phyloP scores from a whole-genome alignment of 92 coral and sea anemone genomes.

The Hydrozoanthus gracilis region DNA sequence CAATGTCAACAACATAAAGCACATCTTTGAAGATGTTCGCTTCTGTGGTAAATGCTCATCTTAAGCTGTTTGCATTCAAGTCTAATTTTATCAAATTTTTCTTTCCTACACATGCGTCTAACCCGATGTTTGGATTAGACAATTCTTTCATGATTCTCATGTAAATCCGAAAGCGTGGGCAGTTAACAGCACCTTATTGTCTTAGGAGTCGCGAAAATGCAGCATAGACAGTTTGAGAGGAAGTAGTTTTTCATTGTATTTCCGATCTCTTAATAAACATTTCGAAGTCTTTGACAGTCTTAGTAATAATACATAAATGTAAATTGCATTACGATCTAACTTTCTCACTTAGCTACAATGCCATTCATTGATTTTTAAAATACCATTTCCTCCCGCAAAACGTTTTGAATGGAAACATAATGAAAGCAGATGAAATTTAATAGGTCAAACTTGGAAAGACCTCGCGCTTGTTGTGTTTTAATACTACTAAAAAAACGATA shows the following conservation, averaged over 20 bases:
- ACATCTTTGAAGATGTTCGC: constrained; percentile 38
- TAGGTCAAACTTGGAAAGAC: constrained; percentile 32
- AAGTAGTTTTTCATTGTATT: constrained; percentile 39
- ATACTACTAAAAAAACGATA: constrained; percentile 20
- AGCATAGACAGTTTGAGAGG: constrained; percentile 14
- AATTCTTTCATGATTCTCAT: constrained; percentile 64
- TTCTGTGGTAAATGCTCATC: constrained; percentile 32
- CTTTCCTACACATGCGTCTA: constrained; percentile 28
- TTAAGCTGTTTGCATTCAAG: constrained; percentile 35
- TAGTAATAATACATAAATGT: constrained; percentile 1
- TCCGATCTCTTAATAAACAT: constrained; percentile 39
- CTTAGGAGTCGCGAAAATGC: constrained; percentile 15
- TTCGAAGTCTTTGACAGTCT: constrained; percentile 18
- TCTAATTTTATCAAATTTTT: constrained; percentile 36
- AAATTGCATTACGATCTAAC: constrained; percentile 21
- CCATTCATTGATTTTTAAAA: constrained; percentile 16
- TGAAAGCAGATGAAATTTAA: constrained; percentile 42
- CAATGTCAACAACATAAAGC: constrained; percentile 12
- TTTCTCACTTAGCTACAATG: constrained; percentile 22
- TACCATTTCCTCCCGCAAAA: constrained; percentile 36
- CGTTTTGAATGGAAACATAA: constrained; percentile 17
- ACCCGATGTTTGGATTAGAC: constrained; percentile 14
- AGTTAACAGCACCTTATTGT: constrained; percentile 3
- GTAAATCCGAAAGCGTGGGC: constrained; percentile 65
- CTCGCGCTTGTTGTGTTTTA: constrained; percentile 24